Base-by-base conservation (phyloP, 2,888 invertebrate genomes). In the Nephrocerus scutellatus region DNA sequence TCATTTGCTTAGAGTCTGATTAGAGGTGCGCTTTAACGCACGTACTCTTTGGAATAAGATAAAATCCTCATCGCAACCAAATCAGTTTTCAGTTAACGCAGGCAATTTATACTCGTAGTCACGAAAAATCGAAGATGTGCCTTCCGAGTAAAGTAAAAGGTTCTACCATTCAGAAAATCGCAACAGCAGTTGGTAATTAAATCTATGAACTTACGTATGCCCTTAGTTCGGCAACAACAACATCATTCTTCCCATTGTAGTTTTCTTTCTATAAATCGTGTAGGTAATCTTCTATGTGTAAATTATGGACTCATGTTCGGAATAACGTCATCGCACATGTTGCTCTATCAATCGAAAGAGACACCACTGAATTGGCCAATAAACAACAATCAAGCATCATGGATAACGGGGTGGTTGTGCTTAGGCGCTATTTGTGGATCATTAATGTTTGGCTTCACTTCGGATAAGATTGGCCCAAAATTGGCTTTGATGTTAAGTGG, bases 231-330 rank as follows among this genome's bases (percentile, higher is more conserved):
- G 3, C 12, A 13, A 16, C n/a, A 15, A 25, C 31, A 30, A 31
- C 10, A 26, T 35, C 21, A 25, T n/a, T n/a, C n/a, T 16, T 31
- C 22, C 14, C 21, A 14, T 34, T 5, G 28, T 30, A 39, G 36
- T 41, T 24, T 20, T 29, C 13, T 10, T 15, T 9, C 3, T 4
- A 15, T 30, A n/a, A n/a, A n/a, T n/a, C 31, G 24, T 42, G 4
- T 33, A 64, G 64, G 63, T 9, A 55, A 54, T 35, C 39, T 64
- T 36, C 40, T 62, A n/a, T 59, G 56, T 26, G 47, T 65, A 10
- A 65, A 63, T 14, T 64, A 61, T 46, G 64, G 64, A 5, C 33
- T 64, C 0, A 53, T 61, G 39, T 61, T 63, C 36, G 64, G 64
- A 26, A 55, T 65, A 1, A 62, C 65, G 0, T 59, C 66, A 4